A percentile compares a stretch with the other conserved stretches of the same genome.
phyloP scores from a whole-genome alignment of 2,113 vertebrate species.

The Strigops habroptila region DNA sequence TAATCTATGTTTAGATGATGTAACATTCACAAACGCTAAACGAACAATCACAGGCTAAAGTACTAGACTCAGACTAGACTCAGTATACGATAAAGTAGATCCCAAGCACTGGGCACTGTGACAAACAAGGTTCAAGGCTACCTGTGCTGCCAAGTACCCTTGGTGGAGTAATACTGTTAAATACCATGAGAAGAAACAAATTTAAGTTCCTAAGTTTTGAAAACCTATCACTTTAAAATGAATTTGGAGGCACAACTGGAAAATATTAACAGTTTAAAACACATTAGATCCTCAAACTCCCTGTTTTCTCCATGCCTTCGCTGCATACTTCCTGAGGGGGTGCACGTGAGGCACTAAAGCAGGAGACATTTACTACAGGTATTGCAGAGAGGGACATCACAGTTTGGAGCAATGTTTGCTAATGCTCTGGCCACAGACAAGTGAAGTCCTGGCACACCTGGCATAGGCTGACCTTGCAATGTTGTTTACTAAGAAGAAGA shows the following conservation, averaged over 20 bases:
- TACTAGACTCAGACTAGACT: not conserved
- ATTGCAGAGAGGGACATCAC: not conserved
- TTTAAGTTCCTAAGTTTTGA: not conserved
- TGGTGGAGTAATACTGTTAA: not conserved
- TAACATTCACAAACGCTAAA: not conserved
- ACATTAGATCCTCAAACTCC: not conserved
- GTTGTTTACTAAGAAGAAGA: not conserved
- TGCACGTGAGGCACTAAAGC: not conserved
- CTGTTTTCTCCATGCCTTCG: not conserved
- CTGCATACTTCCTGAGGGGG: not conserved
- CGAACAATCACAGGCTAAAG: not conserved
- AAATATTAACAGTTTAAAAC: not conserved
- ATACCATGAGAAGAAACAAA: rapidly evolving
- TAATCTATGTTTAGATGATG: not conserved
- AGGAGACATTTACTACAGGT: not conserved
- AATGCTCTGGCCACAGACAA: not conserved
- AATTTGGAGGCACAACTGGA: not conserved
- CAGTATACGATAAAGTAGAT: not conserved
- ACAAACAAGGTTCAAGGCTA: not conserved
- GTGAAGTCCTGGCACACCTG: not conserved
- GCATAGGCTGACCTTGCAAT: not conserved
- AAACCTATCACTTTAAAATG: not conserved
- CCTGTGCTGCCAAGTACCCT: not conserved
- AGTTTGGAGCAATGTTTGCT: not conserved
- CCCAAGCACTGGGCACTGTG: rapidly evolving